phyloP scores from a whole-genome alignment of 2,797 vertebrate genomes.

The Poeciliopsis paucimaculata region DNA sequence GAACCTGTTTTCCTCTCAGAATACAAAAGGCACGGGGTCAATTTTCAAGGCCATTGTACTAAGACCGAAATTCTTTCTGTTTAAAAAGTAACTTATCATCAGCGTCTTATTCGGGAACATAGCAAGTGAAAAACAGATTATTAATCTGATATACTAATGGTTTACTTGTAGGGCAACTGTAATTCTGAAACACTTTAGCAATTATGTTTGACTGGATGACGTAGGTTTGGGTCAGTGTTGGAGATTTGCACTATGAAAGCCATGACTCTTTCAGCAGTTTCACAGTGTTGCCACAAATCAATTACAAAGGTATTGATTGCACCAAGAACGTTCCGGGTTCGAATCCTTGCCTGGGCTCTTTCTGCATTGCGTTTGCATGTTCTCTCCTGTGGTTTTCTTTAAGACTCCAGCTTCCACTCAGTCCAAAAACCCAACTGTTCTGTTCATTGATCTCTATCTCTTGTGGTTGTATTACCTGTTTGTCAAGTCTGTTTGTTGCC shows the following conservation, averaged over 20 bases:
- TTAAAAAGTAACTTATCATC: background rate
- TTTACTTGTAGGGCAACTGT: background rate
- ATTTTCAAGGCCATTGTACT: constrained; percentile 14
- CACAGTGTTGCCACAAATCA: background rate
- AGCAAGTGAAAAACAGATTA: background rate
- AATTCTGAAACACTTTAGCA: background rate
- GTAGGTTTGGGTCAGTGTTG: background rate
- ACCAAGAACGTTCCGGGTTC: background rate
- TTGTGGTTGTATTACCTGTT: background rate
- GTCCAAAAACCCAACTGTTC: background rate
- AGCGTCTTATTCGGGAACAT: constrained; percentile 12
- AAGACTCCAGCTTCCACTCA: background rate
- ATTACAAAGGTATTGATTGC: background rate
- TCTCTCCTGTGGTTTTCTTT: background rate
- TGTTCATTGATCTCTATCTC: background rate
- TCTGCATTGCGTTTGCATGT: background rate
- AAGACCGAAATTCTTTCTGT: background rate
- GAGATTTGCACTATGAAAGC: background rate
- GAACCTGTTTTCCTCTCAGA: constrained; percentile 52
- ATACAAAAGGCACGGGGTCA: constrained; percentile 39
- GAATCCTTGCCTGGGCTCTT: background rate
- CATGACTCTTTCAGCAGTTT: background rate
- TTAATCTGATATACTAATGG: background rate
- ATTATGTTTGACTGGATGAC: background rate
- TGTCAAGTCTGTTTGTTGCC: background rate